Conservation (phyloP, 1,140 invertebrate genomes). For the Lepidurus packardi region DNA sequence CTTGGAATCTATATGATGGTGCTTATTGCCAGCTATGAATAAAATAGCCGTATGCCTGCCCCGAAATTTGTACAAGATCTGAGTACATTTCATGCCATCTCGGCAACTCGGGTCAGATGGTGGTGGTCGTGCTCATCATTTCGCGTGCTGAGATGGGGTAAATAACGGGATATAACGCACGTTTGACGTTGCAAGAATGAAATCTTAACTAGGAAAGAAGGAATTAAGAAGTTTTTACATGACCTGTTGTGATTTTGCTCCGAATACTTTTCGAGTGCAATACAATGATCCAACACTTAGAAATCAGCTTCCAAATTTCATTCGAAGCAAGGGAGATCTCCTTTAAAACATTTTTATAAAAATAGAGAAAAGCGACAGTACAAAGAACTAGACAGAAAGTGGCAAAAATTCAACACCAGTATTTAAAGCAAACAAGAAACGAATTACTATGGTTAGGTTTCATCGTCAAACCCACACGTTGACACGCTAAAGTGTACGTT, state of each 20-base stretch:
- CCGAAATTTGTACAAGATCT: neutral
- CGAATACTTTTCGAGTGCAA: neutral
- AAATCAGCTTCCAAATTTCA: neutral
- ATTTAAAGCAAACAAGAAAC: no score
- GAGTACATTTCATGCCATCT: no score
- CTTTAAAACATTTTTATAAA: neutral
- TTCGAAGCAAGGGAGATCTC: neutral
- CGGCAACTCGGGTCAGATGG: no score
- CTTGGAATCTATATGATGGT: slow-evolving; percentile 89
- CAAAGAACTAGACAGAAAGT: neutral
- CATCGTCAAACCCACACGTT: no score
- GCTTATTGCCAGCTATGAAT: slow-evolving; percentile 79
- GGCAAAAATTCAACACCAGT: no score
- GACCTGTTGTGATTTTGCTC: neutral
- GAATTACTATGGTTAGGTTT: no score
- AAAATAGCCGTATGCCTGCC: slow-evolving; percentile 39
- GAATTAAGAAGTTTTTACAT: neutral
- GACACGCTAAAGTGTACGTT: neutral
- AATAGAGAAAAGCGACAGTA: neutral
- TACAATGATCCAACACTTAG: slow-evolving; percentile 5
- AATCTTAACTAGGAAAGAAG: neutral
- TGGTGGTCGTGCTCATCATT: no score
- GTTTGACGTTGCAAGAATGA: neutral
- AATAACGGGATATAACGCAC: no score
- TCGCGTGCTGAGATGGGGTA: no score